Conservation (phyloP, 2,113 vertebrate genomes). For the Salvelinus alpinus region DNA sequence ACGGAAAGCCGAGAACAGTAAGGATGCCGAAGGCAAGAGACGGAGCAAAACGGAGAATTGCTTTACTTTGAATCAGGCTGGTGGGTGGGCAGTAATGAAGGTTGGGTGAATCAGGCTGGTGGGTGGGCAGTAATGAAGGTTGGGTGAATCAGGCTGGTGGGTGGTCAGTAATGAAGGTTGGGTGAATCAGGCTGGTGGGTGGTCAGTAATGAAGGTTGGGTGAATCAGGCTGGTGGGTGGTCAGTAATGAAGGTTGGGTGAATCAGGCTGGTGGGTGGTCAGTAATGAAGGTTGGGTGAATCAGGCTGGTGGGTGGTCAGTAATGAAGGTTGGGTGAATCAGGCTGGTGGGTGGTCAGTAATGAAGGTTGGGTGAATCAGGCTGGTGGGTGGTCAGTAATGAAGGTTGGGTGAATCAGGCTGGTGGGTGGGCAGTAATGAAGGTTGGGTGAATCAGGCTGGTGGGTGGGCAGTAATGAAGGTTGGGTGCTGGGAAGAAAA, state of each 20-base stretch:
- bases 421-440: constrained; percentile 12
- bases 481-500: too few species aligned
- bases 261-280: constrained; percentile 34
- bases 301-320: constrained; percentile 27
- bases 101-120: constrained; percentile 24
- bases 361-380: constrained; percentile 22
- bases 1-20: constrained; percentile 14
- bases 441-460: constrained; percentile 22
- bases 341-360: constrained; percentile 22
- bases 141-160: constrained; percentile 25
- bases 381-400: constrained; percentile 12
- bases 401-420: constrained; percentile 22
- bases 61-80: constrained; percentile 34
- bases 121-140: constrained; percentile 11
- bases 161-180: constrained; percentile 5
- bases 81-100: constrained; percentile 15
- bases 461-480: constrained; percentile 13
- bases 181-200: constrained; percentile 30
- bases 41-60: neutral
- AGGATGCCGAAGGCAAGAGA: constrained; percentile 16
- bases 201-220: neutral
- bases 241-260: neutral
- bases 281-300: constrained; percentile 1
- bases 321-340: constrained; percentile 15
- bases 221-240: too few species aligned